Base-by-base conservation (phyloP, 2,797 vertebrate species). In the Coranthus polyacanthus region DNA sequence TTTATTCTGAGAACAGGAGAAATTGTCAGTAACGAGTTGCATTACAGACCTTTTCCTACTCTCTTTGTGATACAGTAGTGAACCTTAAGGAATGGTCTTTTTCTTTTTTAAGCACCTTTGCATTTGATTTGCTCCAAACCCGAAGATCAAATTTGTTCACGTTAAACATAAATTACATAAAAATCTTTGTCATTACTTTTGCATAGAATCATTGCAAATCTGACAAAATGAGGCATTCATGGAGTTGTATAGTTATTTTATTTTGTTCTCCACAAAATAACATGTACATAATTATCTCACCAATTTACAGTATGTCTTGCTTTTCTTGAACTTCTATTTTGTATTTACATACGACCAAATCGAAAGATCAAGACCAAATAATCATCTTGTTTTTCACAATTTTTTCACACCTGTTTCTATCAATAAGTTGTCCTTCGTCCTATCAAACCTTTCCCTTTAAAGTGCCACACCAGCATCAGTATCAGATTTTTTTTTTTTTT, bases 401-500 rank as follows among this genome's bases (percentile, higher is more conserved):
- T 10, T 24, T 46, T 46, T 45, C 58, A 34, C 50, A 49, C 42
- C 32, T 12, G 26, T 32, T 37, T 43, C 45, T 60, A 22, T 44
- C 54, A 10, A 39, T 21, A 69, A 37, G 36, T 65, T 51, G 20
- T 36, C 26, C 39, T 79, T 68, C 65, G 55, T 42, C n/a, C 54
- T 24, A 63, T 72, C 53, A 72, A 36, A 50, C 50, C 1, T 0
- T 32, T 53, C 21, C 21, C 47, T 61, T 65, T 58, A 49, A 39
- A 42, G 50, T 65, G 61, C 76, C 20, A 18, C 8, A 56, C 41
- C 16, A 46, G 69, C 44, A 16, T 73, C 72, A 72, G 80, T 81
- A 85, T 85, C 86, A 61, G 63, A 70, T 71, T 78, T 68, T 36
- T 59, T 68, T 52, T 55, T 57, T 66, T 77, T 46, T 65, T 68